Percentiles rank a stretch among this genome's conserved stretches.
Evolutionary conservation across 2,797 vertebrate species (phyloP).

Genomic region (Botia almorhae): DNA sequence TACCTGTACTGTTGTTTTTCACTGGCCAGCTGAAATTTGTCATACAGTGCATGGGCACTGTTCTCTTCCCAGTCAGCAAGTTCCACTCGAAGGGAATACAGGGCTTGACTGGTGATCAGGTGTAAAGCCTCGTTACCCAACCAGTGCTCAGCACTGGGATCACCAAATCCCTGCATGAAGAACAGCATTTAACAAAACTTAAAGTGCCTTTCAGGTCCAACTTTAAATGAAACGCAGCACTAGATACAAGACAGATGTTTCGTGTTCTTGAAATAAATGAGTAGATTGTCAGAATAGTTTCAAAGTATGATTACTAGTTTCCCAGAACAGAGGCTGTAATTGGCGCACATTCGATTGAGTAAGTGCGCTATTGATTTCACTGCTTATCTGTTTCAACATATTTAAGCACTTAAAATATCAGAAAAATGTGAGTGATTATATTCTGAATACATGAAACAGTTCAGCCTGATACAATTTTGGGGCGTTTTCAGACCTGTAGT

Average conservation of each 20-base stretch:
- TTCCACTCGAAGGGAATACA: conserved; percentile 79
- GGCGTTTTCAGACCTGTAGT: background rate
- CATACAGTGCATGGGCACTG: conserved; percentile 74
- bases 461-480: conserved; percentile 25
- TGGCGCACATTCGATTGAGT: conserved; percentile 6
- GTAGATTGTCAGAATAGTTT: background rate
- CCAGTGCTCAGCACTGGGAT: conserved; percentile 80
- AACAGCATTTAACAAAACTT: background rate
- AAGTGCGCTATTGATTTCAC: conserved; percentile 29
- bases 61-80: conserved; percentile 83
- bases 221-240: conserved; percentile 1
- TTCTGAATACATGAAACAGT: conserved; percentile 6
- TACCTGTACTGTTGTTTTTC: conserved; percentile 84
- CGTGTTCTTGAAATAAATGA: too few species aligned
- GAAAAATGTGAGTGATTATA: conserved; percentile 3
- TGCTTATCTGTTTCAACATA: conserved; percentile 18
- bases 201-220: background rate
- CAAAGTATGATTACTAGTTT: background rate
- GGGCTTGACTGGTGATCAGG: conserved; percentile 72
- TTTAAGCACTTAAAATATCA: conserved; percentile 29
- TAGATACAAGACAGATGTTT: conserved; percentile 7
- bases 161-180: conserved; percentile 79
- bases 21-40: conserved; percentile 75
- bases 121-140: conserved; percentile 81
- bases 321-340: conserved; percentile 15